Percentiles rank a stretch among this genome's conserved stretches.
Conservation (phyloP, 23 tunicate species). For the Trididemnum clinides region DNA sequence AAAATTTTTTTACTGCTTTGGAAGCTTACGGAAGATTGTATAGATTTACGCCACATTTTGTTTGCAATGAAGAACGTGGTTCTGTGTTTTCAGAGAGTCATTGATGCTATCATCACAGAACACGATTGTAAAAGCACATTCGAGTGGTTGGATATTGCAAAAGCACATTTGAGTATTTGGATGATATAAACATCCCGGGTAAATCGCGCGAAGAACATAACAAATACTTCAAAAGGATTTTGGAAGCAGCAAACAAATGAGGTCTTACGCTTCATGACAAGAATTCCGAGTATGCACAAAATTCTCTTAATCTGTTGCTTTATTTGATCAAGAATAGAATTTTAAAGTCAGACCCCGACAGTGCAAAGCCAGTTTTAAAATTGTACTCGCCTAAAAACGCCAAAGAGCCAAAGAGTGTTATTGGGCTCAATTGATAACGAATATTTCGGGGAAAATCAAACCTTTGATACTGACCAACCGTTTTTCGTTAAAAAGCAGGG, state of each 20-base stretch:
- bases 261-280: background rate
- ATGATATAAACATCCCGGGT: conserved; percentile 10
- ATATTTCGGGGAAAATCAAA: conserved; percentile 7
- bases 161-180: background rate
- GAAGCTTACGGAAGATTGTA: conserved; percentile 2
- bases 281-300: background rate
- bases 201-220: conserved; percentile 6
- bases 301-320: background rate
- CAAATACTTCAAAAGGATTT: background rate
- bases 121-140: conserved; percentile 3
- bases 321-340: background rate
- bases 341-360: background rate
- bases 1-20: background rate
- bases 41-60: background rate
- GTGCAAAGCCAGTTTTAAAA: conserved; percentile 3
- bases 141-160: conserved; percentile 7
- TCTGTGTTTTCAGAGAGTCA: conserved; percentile 1
- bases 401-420: conserved; percentile 2
- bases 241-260: background rate
- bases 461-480: background rate
- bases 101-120: background rate
- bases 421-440: conserved; percentile 43
- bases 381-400: background rate
- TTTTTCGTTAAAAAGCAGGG: conserved; percentile 2
- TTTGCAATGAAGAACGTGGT: conserved; percentile 26